phyloP scores from a whole-genome alignment of 2,797 vertebrate species.

The Mastacembelus armatus region DNA sequence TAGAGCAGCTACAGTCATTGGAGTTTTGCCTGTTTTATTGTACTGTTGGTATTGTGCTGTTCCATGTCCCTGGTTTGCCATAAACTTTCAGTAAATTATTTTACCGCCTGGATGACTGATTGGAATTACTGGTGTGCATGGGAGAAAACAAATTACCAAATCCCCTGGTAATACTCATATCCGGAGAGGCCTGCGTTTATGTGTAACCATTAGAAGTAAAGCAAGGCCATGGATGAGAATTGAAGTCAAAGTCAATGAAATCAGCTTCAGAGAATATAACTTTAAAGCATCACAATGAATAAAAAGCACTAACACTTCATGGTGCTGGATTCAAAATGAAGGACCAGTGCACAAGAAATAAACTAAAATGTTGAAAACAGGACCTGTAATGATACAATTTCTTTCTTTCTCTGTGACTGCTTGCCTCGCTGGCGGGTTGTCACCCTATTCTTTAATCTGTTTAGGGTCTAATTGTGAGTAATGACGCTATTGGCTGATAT shows the following conservation, averaged over 20 bases:
- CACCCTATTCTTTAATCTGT: constrained; percentile 70
- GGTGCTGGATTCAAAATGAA: neutral
- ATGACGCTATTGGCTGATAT: constrained; percentile 73
- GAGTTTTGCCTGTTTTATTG: neutral
- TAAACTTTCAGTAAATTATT: constrained; percentile 64
- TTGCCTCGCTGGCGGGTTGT: constrained; percentile 51
- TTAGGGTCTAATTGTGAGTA: constrained; percentile 79
- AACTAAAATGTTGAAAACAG: constrained; percentile 10
- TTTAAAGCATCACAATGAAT: neutral
- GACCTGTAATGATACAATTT: constrained; percentile 31
- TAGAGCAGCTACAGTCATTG: constrained; percentile 1
- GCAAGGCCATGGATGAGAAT: constrained; percentile 28
- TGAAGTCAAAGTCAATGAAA: constrained; percentile 22
- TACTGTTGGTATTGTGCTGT: constrained; percentile 18
- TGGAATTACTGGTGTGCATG: constrained; percentile 43
- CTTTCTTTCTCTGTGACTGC: constrained; percentile 31
- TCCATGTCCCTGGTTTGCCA: constrained; percentile 51
- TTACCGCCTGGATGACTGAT: constrained; percentile 68
- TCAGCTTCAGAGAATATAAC: neutral
- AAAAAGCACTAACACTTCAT: neutral
- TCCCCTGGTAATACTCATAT: constrained; percentile 40
- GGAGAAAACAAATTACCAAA: constrained; percentile 54
- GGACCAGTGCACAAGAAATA: neutral
- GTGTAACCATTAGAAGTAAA: constrained; percentile 51
- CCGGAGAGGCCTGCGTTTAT: constrained; percentile 32